These are phyloP conservation scores for Bufo bufo DNA, from an alignment of 2,113 vertebrate species.

Conservation along the genomic window DNA sequence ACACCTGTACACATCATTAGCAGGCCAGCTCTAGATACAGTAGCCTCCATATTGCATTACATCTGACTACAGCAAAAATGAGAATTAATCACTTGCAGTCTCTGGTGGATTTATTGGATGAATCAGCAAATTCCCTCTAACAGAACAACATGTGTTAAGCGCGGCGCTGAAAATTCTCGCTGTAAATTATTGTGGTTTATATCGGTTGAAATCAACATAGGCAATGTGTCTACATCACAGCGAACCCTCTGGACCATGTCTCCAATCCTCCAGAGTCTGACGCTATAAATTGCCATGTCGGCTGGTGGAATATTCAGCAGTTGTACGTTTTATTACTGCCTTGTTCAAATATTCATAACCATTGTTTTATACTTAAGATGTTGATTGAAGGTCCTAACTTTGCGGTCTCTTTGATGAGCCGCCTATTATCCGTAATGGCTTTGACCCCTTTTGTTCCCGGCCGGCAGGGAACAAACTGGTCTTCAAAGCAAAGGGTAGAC, in stretches of 20 bases:
- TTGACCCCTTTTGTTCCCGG: background rate
- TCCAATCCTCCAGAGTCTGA: slow-evolving; percentile 6
- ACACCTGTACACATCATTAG: too few species aligned
- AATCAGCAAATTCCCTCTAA: slow-evolving; percentile 15
- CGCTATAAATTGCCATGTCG: slow-evolving; percentile 31
- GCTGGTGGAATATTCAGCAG: slow-evolving; percentile 31
- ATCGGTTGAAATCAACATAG: background rate
- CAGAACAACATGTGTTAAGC: slow-evolving; percentile 11
- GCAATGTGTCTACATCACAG: slow-evolving; percentile 3
- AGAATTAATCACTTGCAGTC: background rate
- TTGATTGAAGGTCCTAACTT: background rate
- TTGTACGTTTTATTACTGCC: slow-evolving; percentile 34
- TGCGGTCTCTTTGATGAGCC: background rate
- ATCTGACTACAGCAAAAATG: background rate
- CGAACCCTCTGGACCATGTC: background rate
- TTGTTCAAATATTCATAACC: slow-evolving; percentile 42
- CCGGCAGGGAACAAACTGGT: background rate
- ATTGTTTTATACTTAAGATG: slow-evolving; percentile 32
- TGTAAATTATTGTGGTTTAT: slow-evolving; percentile 38
- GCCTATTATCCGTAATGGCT: background rate
- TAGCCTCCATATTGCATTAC: background rate
- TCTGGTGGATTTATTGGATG: slow-evolving; percentile 8
- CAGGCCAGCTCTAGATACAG: too few species aligned
- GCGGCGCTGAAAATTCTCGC: background rate
- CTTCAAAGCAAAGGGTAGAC: background rate